Conservation (phyloP, 1,140 invertebrate genomes). For the Venturia canescens region DNA sequence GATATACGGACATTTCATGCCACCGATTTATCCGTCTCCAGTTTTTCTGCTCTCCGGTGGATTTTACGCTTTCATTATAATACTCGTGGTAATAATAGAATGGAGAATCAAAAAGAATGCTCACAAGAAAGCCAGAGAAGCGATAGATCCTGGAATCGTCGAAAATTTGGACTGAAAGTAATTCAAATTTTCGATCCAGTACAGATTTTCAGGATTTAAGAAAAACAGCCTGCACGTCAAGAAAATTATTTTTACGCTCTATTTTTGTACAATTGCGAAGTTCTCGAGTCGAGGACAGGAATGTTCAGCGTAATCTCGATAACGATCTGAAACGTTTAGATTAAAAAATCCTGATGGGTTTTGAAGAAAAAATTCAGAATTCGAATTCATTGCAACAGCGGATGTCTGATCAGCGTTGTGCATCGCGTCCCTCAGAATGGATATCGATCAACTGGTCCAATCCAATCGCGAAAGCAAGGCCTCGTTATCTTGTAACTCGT, state of each 20-base stretch:
- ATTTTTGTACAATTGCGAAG: too few relatives aligned
- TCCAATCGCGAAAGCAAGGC: conserved; percentile 84
- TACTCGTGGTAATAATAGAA: conserved; percentile 60
- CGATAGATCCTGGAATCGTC: background rate
- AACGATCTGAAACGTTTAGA: too few relatives aligned
- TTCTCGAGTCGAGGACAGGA: too few relatives aligned
- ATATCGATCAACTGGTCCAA: conserved; percentile 87
- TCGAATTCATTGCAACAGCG: conserved; percentile 87
- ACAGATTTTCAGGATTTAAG: background rate
- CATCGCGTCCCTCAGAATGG: conserved; percentile 83
- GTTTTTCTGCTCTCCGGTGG: conserved; percentile 67
- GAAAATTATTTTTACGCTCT: too few relatives aligned
- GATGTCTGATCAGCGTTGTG: conserved; percentile 88
- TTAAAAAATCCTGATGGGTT: too few relatives aligned
- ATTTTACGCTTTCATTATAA: conserved; percentile 59
- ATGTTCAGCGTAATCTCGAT: too few relatives aligned
- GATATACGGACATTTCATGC: conserved; percentile 76
- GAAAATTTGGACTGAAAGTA: conserved; percentile 1
- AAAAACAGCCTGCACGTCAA: too few relatives aligned
- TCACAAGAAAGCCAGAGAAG: conserved; percentile 31
- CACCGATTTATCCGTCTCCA: conserved; percentile 69
- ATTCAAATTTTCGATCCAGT: background rate
- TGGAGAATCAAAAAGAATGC: conserved; percentile 26
- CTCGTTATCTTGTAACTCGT: conserved; percentile 78
- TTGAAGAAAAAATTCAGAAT: conserved; percentile 18